Evolutionary conservation across 2,113 vertebrate species (phyloP).

Genomic region (Amazona vittata): DNA sequence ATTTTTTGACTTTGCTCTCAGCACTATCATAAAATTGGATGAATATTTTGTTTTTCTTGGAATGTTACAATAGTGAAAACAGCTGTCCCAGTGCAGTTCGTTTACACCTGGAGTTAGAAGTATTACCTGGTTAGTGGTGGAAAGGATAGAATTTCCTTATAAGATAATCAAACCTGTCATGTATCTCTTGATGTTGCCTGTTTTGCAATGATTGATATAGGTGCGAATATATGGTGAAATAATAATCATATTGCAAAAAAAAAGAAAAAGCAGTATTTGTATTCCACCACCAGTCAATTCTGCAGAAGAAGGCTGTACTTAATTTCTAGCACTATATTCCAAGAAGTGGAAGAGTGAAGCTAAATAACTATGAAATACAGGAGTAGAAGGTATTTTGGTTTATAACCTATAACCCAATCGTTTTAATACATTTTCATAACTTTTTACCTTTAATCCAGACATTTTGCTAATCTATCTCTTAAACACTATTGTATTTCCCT

Average conservation of each 20-base stretch:
- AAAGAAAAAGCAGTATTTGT: not conserved
- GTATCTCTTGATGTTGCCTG: not conserved
- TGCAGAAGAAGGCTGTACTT: not conserved
- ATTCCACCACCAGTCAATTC: not conserved
- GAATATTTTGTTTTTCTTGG: not conserved
- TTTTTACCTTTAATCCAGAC: not conserved
- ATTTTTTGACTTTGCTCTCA: not conserved
- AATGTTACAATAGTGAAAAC: not conserved
- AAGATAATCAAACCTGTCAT: not conserved
- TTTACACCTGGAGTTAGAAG: not conserved
- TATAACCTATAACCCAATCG: not conserved
- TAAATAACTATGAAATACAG: not conserved
- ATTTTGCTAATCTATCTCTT: not conserved
- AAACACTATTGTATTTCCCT: not conserved
- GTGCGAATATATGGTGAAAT: not conserved
- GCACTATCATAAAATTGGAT: not conserved
- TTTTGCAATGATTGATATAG: not conserved
- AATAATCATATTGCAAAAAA: not conserved
- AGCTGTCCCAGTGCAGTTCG: not conserved
- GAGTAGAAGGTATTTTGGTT: not conserved
- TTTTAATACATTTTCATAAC: not conserved
- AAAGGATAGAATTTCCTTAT: not conserved
- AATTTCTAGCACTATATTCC: not conserved
- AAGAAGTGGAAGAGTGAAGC: not conserved
- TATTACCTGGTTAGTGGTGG: not conserved